Base-by-base conservation (phyloP, 2,888 invertebrate genomes). In the Folsomia candida region DNA sequence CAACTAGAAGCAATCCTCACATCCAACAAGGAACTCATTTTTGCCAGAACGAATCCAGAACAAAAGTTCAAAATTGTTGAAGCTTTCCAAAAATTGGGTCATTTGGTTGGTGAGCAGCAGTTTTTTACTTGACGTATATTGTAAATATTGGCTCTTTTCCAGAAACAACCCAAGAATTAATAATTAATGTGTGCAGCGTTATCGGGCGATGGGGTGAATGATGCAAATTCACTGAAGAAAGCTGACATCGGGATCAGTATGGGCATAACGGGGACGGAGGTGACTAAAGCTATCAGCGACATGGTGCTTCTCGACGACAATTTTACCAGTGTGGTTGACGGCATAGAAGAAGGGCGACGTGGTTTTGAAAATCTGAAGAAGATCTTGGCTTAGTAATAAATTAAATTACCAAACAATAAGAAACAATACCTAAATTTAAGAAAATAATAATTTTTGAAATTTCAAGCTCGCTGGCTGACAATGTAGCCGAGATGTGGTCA, bases 1-100 rank as follows among this genome's bases (percentile, higher is more conserved):
- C 83, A 89, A 69, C 81, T 89, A n/a, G 87, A 88, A 76, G 81
- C 84, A 0, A 84, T 88, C 18, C 85, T 91, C 73, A 82, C 81
- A 1, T 85, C 84, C 77, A 89, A 89, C 80, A 82, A 85, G 6
- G 91, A 92, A 83, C 89, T 91, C 26, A 90, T 91, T 0, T 91
- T 91, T 81, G 91, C 91, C 0, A 84, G 89, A 61, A 89, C 89
- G 0, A 88, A 88, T n/a, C 89, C 89, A 0, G 88, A 89, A 14
- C 89, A 89, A 80, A 89, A 89, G 79, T 82, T 89, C 27, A 84
- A 87, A 67, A 89, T 89, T 76, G 89, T 89, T n/a, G 78, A 84
- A 82, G 83, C 83, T 1, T 78, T 83, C 79, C 86, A 86, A 80
- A 82, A 85, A 73, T 84, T 84, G 71, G 86, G 86, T 37, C 82